phyloP scores from a whole-genome alignment of 2,113 vertebrate genomes.

The Egretta garzetta region DNA sequence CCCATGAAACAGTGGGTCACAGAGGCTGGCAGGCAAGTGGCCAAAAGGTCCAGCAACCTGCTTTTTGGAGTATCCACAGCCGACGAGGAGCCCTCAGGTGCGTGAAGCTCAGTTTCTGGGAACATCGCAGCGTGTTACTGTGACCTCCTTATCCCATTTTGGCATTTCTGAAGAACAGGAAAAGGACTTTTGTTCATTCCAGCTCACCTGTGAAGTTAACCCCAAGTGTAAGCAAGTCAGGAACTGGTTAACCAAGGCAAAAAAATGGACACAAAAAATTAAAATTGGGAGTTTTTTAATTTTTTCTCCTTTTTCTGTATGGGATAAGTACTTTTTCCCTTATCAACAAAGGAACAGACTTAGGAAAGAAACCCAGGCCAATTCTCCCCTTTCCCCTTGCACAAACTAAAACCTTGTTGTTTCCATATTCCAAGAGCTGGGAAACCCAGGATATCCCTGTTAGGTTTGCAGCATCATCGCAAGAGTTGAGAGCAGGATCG shows the following conservation, averaged over 20 bases:
- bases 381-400: not conserved
- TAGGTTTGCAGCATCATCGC: not conserved
- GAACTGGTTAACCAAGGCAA: not conserved
- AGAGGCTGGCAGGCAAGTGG: not conserved
- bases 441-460: not conserved
- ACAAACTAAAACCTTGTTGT: not conserved
- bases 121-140: not conserved
- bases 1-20: not conserved
- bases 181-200: not conserved
- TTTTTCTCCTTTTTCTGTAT: not conserved
- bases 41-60: not conserved
- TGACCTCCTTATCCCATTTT: not conserved
- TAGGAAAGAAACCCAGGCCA: not conserved
- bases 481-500: not conserved
- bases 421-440: not conserved
- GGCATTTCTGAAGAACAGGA: not conserved
- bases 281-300: not conserved
- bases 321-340: not conserved
- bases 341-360: not conserved
- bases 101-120: not conserved
- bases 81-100: not conserved
- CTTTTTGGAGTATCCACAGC: not conserved
- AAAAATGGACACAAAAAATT: not conserved
- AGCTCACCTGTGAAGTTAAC: not conserved
- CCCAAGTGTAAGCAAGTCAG: not conserved